Evolutionary conservation across 2,113 vertebrate species (phyloP).

Genomic region (Holacanthus passer): DNA sequence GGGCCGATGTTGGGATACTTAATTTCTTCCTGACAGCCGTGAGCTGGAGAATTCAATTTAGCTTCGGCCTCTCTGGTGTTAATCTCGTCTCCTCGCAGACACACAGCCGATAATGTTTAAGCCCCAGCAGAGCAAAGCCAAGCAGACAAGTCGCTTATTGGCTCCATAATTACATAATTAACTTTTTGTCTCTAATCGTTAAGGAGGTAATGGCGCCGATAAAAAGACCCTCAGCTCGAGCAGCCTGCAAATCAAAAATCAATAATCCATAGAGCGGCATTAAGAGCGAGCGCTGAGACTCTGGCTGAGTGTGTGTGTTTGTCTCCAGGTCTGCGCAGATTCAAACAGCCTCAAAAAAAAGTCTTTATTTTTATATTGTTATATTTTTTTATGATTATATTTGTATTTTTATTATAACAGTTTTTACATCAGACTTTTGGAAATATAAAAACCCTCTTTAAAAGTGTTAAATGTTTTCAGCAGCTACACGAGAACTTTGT

Average conservation of each 20-base stretch:
- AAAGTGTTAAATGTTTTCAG: too few species aligned
- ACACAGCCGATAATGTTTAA: conserved; percentile 93
- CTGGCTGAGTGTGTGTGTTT: too few species aligned
- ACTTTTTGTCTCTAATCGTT: conserved; percentile 99
- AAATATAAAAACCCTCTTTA: too few species aligned
- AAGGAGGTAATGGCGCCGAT: conserved; percentile 97
- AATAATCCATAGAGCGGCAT: conserved; percentile 97
- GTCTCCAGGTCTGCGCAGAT: too few species aligned
- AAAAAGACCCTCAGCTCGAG: conserved; percentile 93
- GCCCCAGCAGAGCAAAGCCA: conserved; percentile 93
- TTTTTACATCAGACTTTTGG: too few species aligned
- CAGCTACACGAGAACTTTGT: too few species aligned
- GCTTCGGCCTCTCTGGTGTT: conserved; percentile 91
- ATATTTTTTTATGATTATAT: too few species aligned
- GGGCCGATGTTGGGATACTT: conserved; percentile 93
- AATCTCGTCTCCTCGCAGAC: conserved; percentile 89
- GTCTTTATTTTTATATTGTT: too few species aligned
- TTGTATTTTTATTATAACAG: too few species aligned
- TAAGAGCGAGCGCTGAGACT: too few species aligned
- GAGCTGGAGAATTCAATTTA: conserved; percentile 94
- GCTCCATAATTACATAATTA: conserved; percentile 99
- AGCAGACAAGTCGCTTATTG: conserved; percentile 97
- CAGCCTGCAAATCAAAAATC: conserved; percentile 96
- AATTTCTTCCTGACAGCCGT: conserved; percentile 94
- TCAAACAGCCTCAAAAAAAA: too few species aligned